Base-by-base conservation (phyloP, 2,888 invertebrate species). In the Cremastobaeus sp. region DNA sequence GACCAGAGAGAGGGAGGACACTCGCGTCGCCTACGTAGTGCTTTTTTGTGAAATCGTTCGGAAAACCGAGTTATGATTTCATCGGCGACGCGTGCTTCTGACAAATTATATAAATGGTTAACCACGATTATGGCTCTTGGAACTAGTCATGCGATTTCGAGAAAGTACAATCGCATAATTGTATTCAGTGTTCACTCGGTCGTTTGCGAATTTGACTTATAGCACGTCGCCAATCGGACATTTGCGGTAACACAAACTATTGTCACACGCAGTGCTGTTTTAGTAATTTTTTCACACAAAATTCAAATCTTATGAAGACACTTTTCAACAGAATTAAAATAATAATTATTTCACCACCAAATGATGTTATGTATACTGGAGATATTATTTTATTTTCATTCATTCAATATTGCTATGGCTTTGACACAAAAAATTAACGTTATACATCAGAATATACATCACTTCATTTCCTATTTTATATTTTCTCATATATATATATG, bases 1-100 rank as follows among this genome's bases (percentile, higher is more conserved):
- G 64, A 18, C 17, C 28, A 52, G 70, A 62, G 45, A 76, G 55
- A 69, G 69, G 39, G 15, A 35, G 64, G 65, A 77, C 74, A 71
- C 78, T 84, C 82, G 79, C 80, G 82, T 79, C 77, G 78, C 75
- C 73, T 75, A 75, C 79, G 76, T 77, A 77, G 75, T 77, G 74
- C 82, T 86, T 86, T 87, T 86, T 86, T 82, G 85, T 69, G 82
- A 86, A 87, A 87, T 87, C 86, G 86, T 79, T 82, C 78, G 87
- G 86, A 87, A 87, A 84, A 77, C 81, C 81, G 75, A 77, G 76
- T 52, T 60, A 60, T 71, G 77, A 14, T 76, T 64, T 47, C 77
- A 76, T 79, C 80, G 79, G 76, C 79, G 77, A 74, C 86, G 81
- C 80, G 82, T 85, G 87, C 80, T 78, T 76, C 81, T 85, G 87